Percentiles rank a stretch among this genome's conserved stretches.
phyloP scores from a whole-genome alignment of 2,888 invertebrate species.

The Microdon myrmicae region DNA sequence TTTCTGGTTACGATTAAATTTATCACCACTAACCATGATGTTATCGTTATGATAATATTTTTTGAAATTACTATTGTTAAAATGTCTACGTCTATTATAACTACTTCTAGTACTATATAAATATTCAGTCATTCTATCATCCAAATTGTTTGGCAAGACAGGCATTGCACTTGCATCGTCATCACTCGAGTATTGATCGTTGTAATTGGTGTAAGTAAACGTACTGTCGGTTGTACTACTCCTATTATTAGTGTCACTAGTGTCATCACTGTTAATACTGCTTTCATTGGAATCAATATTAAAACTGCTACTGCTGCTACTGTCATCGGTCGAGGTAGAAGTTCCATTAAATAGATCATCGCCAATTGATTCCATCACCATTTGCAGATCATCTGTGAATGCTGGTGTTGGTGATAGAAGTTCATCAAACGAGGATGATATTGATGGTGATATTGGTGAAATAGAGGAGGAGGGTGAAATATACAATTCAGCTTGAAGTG shows the following conservation, averaged over 20 bases:
- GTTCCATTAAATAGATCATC: conserved; percentile 31
- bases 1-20: conserved; percentile 52
- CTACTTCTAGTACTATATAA: conserved; percentile 54
- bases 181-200: conserved; percentile 54
- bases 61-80: conserved; percentile 52
- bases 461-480: conserved; percentile 30
- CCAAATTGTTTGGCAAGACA: conserved; percentile 54
- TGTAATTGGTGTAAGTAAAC: conserved; percentile 29
- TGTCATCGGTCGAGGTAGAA: conserved; percentile 41
- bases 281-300: conserved; percentile 25
- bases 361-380: conserved; percentile 36
- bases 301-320: conserved; percentile 33
- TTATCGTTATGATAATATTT: conserved; percentile 47
- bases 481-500: conserved; percentile 28
- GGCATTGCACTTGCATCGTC: conserved; percentile 55
- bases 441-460: conserved; percentile 24
- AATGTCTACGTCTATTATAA: conserved; percentile 47
- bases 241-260: conserved; percentile 22
- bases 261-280: conserved; percentile 21
- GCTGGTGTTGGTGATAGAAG: conserved; percentile 31
- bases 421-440: conserved; percentile 29
- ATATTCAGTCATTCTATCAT: conserved; percentile 56
- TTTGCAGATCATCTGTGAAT: conserved; percentile 26
- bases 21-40: conserved; percentile 57
- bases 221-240: conserved; percentile 33